These are phyloP conservation scores for Hipposideros larvatus DNA, from an alignment of 2,797 vertebrate genomes.

Conservation along the genomic window DNA sequence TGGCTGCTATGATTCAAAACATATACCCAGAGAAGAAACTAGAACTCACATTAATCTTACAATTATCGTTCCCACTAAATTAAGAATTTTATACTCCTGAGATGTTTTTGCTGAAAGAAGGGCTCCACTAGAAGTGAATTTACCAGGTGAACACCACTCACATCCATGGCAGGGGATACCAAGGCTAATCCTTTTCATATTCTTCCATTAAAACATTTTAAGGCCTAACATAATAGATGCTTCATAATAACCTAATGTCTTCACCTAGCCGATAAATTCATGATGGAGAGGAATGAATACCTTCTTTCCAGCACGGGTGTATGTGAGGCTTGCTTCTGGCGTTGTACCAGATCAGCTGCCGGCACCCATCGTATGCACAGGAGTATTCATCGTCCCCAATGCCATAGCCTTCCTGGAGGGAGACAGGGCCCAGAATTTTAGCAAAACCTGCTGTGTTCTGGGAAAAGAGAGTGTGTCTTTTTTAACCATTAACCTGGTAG, in stretches of 20 bases:
- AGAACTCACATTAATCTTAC: slow-evolving; percentile 29
- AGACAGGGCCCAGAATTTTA: slow-evolving; percentile 55
- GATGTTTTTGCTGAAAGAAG: slow-evolving; percentile 56
- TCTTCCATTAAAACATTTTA: slow-evolving; percentile 20
- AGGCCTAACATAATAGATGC: background rate
- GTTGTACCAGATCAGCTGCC: slow-evolving; percentile 99
- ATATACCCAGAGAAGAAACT: background rate
- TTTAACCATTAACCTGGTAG: background rate
- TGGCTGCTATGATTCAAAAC: slow-evolving; percentile 47
- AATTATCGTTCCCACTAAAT: background rate
- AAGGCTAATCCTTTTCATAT: slow-evolving; percentile 20
- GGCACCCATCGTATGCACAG: slow-evolving; percentile 99
- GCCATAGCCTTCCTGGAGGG: slow-evolving; percentile 96
- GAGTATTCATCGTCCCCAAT: slow-evolving; percentile 99
- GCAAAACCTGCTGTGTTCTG: slow-evolving; percentile 34
- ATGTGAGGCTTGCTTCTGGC: slow-evolving; percentile 98
- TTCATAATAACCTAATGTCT: background rate
- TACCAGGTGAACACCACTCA: background rate
- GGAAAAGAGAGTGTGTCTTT: background rate
- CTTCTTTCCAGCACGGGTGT: slow-evolving; percentile 99
- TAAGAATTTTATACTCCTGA: slow-evolving; percentile 34
- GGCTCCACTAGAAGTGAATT: background rate
- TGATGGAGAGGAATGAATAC: slow-evolving; percentile 84
- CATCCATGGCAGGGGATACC: background rate
- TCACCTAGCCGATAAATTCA: background rate